Evolutionary conservation across 1,140 invertebrate species (phyloP).

Genomic region (Diorhabda elongata): DNA sequence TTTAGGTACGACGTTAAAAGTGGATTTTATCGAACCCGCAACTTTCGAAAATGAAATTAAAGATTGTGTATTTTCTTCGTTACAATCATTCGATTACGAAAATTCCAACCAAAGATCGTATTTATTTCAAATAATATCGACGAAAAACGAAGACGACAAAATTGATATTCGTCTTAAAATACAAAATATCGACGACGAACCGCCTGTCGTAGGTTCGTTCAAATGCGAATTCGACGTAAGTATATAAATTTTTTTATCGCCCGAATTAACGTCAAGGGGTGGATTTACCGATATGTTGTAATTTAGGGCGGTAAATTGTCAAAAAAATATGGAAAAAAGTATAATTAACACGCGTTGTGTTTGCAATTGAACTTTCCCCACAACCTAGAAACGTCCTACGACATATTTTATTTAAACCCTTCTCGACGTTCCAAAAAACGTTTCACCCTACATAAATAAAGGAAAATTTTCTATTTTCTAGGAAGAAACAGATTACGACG

Average conservation of each 20-base stretch:
- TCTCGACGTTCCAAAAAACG: too few species aligned
- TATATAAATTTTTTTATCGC: neutral
- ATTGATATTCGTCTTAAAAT: slow-evolving; percentile 11
- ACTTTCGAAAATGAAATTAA: neutral
- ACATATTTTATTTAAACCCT: too few species aligned
- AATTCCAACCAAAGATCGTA: slow-evolving; percentile 9
- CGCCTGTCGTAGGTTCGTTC: slow-evolving; percentile 14
- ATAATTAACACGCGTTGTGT: too few species aligned
- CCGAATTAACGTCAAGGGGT: too few species aligned
- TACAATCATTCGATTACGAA: slow-evolving; percentile 24
- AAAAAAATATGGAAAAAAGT: too few species aligned
- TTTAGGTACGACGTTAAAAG: neutral
- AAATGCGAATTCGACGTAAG: slow-evolving; percentile 23
- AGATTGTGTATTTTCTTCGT: slow-evolving; percentile 17
- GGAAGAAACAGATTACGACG: slow-evolving; percentile 22
- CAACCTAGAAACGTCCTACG: too few species aligned
- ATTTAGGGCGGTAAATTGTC: too few species aligned
- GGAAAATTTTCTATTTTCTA: slow-evolving; percentile 4
- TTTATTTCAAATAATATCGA: neutral
- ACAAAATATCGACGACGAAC: slow-evolving; percentile 25
- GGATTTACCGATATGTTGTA: too few species aligned
- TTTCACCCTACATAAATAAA: too few species aligned
- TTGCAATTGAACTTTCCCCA: too few species aligned
- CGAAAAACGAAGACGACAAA: neutral
- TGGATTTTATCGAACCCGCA: neutral